phyloP scores from a whole-genome alignment of 2,888 invertebrate genomes.

The Trilocha varians region DNA sequence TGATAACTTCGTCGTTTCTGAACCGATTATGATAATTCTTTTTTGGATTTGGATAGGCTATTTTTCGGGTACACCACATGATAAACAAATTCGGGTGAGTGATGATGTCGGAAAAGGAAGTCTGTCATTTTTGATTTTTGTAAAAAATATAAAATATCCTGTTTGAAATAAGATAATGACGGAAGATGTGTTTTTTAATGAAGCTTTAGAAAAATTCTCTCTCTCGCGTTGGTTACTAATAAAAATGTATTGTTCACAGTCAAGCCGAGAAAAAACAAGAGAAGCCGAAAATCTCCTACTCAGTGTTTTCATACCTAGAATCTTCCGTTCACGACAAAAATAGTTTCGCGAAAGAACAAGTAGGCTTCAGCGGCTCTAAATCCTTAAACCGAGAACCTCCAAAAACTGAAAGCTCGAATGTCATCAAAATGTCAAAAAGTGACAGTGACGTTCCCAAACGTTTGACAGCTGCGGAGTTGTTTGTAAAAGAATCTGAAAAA shows the following conservation, averaged over 20 bases:
- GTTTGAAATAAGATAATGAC: no score
- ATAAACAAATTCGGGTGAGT: no score
- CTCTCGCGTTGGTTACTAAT: no score
- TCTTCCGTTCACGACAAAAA: slow-evolving; percentile 71
- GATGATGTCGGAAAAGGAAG: no score
- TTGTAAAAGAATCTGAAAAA: slow-evolving; percentile 58
- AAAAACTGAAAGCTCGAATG: slow-evolving; percentile 3
- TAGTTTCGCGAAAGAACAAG: slow-evolving; percentile 65
- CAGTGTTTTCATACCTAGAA: slow-evolving; percentile 85
- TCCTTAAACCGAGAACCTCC: slow-evolving; percentile 24
- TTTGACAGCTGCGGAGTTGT: slow-evolving; percentile 62
- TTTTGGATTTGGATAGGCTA: no score
- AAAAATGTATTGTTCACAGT: slow-evolving; percentile 49
- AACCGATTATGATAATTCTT: no score
- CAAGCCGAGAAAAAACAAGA: slow-evolving; percentile 48
- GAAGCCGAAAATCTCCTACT: slow-evolving; percentile 78
- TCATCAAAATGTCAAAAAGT: neutral
- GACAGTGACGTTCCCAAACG: slow-evolving; percentile 36
- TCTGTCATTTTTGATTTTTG: no score
- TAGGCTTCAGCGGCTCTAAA: slow-evolving; percentile 55
- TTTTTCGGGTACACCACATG: neutral
- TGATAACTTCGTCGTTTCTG: no score
- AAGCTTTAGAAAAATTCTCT: no score
- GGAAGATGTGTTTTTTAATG: no score
- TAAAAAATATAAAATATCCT: no score